phyloP scores from a whole-genome alignment of 2,113 vertebrate genomes.

The Campylomormyrus numenius region DNA sequence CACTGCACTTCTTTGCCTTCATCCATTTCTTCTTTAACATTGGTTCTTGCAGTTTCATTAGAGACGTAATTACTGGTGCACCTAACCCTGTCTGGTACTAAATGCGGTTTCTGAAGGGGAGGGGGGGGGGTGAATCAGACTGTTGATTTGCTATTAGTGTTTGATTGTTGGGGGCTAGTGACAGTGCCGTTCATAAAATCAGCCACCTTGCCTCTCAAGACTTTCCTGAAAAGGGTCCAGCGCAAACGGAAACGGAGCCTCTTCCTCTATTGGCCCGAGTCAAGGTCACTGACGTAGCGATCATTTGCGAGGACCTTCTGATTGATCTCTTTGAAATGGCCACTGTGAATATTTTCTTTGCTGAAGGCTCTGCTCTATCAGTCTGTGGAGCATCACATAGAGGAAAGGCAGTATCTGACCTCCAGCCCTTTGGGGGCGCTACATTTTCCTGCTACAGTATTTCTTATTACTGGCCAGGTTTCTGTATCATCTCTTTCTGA shows the following conservation, averaged over 20 bases:
- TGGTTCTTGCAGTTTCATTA: conserved; percentile 46
- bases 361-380: not conserved
- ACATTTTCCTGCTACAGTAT: not conserved
- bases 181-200: not conserved
- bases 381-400: not conserved
- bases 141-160: not conserved
- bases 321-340: not conserved
- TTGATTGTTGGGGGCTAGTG: not conserved
- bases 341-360: not conserved
- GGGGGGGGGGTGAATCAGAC: not conserved
- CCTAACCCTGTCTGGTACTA: conserved; percentile 45
- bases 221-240: not conserved
- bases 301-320: not conserved
- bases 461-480: not conserved
- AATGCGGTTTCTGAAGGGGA: conserved; percentile 18
- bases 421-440: not conserved
- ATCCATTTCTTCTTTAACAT: conserved; percentile 8
- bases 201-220: not conserved
- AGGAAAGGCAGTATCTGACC: not conserved
- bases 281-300: no score
- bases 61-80: conserved; percentile 49
- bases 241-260: not conserved
- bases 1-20: conserved; percentile 4
- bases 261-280: not conserved
- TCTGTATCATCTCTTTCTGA: not conserved